Evolutionary conservation across 2,113 vertebrate genomes (phyloP), one percentile per base, ranked within the genome.

Genomic region (Toxostoma redivivum): DNA sequence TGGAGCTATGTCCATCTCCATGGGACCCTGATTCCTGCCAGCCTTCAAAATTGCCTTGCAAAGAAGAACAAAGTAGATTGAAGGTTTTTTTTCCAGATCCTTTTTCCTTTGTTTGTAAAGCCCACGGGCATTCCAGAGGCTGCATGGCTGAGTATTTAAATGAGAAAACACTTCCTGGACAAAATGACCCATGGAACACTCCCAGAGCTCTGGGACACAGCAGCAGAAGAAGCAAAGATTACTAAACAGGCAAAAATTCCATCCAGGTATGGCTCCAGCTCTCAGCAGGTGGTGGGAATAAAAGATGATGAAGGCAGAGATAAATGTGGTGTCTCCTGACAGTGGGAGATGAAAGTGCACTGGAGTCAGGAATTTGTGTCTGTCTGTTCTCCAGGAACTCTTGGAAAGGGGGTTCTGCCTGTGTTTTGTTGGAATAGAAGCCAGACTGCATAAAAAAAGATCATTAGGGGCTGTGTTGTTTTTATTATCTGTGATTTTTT

Each of bases 401-500:
- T 80, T 87, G 66, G 84, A 92, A 94, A 81, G 74, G 65, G 12
- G n/a, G 78, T 38, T 91, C 81, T 91, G 84, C 66, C 74, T 71
- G 85, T 65, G 53, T 95, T 94, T 88, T 73, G 57, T 82, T 87
- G 70, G 77, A 92, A 92, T 92, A 50, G 73, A 79, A 95, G 84
- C 77, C 93, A 95, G 93, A 69, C 66, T 84, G 73, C 90, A 91
- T 79, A 44, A 94, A 81, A 67, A 54, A 87, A 89, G 85, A 85
- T 82, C 73, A 92, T 95, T 91, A 95, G 66, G 58, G 80, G 16
- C 58, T 82, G 70, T 5, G 6, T 38, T 85, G 72, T 77, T 91
- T 89, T 86, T 95, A 96, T 91, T 85, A 91, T 91, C 86, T 91
- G 93, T 50, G 93, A 89, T 92, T 95, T 90, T 94, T 94, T 79